A percentile compares a stretch with the other conserved stretches of the same genome.
Evolutionary conservation across 2,888 invertebrate species (phyloP).

Genomic region (Drosophila rellima): DNA sequence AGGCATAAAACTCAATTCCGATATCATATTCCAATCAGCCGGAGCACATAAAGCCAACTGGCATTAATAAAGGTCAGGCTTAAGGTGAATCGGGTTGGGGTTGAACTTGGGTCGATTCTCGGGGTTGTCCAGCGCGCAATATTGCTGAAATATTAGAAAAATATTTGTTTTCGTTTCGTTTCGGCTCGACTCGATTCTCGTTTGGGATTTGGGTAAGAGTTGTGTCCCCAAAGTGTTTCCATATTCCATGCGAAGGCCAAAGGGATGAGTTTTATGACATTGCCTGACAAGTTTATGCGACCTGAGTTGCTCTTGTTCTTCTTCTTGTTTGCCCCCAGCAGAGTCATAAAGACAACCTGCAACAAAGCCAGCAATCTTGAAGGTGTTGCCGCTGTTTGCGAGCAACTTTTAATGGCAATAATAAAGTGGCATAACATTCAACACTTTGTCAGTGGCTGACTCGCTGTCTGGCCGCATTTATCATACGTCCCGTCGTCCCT

Average conservation of each 20-base stretch:
- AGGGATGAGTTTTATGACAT: constrained; percentile 55
- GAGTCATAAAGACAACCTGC: constrained; percentile 76
- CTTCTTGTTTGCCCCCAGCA: constrained; percentile 61
- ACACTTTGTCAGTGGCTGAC: constrained; percentile 75
- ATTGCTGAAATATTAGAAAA: constrained; percentile 28
- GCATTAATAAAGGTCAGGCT: constrained; percentile 55
- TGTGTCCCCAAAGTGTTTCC: constrained; percentile 39
- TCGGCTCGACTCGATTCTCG: constrained; percentile 28
- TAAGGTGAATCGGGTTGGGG: constrained; percentile 14
- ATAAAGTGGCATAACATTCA: constrained; percentile 78
- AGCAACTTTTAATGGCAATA: constrained; percentile 68
- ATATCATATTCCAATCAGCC: constrained; percentile 85
- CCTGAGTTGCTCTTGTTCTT: constrained; percentile 30
- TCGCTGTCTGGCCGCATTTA: constrained; percentile 80
- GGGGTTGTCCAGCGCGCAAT: constrained; percentile 24
- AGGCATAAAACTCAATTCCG: constrained; percentile 71
- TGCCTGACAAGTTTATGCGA: constrained; percentile 81
- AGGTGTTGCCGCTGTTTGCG: constrained; percentile 24
- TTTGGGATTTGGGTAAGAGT: constrained; percentile 36
- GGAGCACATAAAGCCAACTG: constrained; percentile 84
- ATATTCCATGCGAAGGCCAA: constrained; percentile 35
- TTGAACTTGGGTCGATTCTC: constrained; percentile 5
- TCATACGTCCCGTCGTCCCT: constrained; percentile 61
- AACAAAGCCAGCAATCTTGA: constrained; percentile 33
- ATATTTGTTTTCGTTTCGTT: constrained; percentile 23